Base-by-base conservation (phyloP, 2,888 invertebrate genomes). In the Helleia helle region DNA sequence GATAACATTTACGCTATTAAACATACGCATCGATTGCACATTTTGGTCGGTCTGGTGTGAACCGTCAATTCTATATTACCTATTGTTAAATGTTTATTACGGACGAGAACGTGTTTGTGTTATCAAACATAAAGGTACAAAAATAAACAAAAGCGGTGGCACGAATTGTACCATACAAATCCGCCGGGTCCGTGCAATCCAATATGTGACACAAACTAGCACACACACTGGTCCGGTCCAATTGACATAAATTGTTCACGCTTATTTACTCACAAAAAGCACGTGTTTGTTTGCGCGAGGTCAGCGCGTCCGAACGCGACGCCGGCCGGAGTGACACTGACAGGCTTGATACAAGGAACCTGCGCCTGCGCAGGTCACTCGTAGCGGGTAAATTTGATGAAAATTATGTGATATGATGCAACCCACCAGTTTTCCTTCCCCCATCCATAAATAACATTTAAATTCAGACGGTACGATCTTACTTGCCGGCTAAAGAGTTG, bases 241-340 rank as follows among this genome's bases (percentile, higher is more conserved):
- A 63, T 63, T 58, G 61, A 57, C 52, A 56, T 47, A 46, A 50
- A 53, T 50, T 54, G 54, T 55, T 64, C 61, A 60, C 58, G 55
- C 50, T 61, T 74, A 73, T 74, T 76, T 75, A 74, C 73, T 66
- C 71, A 75, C 74, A 75, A 71, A 65, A 31, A 64, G 63, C 74
- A 71, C 74, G 74, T 72, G 38, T 46, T 28, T 37, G 43, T 43
- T 42, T 38, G 48, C 49, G 51, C 50, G 55, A 48, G 58, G 49
- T 39, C 48, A 48, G 48, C 31, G 59, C 74, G 71, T 64, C 65
- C 65, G 63, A 44, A 34, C 69, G 56, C 59, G 49, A 39, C 58
- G 59, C 52, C 63, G 60, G 53, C 53, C 53, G 49, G 46, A 64
- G 50, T 69, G 68, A 72, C 65, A 77, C 76, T 76, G 67, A 64